These are phyloP conservation scores for Andrena bucephala DNA, from an alignment of 2,888 invertebrate species.

Conservation along the genomic window DNA sequence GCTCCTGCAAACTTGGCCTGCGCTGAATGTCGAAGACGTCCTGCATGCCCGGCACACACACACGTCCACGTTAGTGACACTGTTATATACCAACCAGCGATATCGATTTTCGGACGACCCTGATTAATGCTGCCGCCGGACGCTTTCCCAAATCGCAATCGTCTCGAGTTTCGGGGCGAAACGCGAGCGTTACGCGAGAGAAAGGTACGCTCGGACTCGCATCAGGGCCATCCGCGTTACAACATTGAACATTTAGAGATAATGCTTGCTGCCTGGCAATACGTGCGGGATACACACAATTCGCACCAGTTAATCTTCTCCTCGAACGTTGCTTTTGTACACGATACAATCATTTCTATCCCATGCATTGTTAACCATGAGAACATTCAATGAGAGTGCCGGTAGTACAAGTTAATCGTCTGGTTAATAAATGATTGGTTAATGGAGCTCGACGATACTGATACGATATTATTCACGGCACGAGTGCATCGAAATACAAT, in stretches of 20 bases:
- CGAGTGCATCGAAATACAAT: slow-evolving; percentile 33
- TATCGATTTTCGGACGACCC: slow-evolving; percentile 46
- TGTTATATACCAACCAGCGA: slow-evolving; percentile 62
- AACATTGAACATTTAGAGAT: slow-evolving; percentile 70
- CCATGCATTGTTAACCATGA: slow-evolving; percentile 49
- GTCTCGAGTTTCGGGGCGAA: neutral
- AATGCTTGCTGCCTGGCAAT: slow-evolving; percentile 68
- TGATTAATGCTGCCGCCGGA: slow-evolving; percentile 3
- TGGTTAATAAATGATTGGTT: slow-evolving; percentile 46
- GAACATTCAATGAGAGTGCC: slow-evolving; percentile 5
- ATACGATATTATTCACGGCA: slow-evolving; percentile 28
- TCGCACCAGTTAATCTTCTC: slow-evolving; percentile 30
- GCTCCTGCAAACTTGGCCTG: slow-evolving; percentile 89
- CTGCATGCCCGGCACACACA: slow-evolving; percentile 84
- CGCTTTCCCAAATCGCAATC: neutral
- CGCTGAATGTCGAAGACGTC: slow-evolving; percentile 89
- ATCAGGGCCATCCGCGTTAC: slow-evolving; percentile 43
- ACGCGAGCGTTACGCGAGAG: neutral
- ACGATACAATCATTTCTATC: slow-evolving; percentile 14
- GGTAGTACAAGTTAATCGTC: slow-evolving; percentile 33
- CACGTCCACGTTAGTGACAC: slow-evolving; percentile 71
- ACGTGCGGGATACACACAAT: slow-evolving; percentile 51
- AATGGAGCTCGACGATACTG: slow-evolving; percentile 39
- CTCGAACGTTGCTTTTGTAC: slow-evolving; percentile 12
- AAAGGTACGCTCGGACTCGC: neutral